Conservation (phyloP, 2,888 invertebrate species). For the Trachelus tabidus region DNA sequence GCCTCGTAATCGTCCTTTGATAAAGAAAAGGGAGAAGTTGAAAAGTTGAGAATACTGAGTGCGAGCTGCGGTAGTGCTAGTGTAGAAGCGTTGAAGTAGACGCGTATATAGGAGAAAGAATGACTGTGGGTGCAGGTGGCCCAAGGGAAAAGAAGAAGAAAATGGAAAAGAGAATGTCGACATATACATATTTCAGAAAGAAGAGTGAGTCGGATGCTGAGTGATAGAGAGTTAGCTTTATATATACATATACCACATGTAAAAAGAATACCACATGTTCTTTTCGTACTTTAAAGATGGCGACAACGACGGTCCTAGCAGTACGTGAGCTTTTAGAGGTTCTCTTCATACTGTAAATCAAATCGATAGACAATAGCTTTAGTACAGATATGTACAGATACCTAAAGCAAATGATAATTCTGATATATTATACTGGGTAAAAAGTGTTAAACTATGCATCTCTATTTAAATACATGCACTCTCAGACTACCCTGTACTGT, state of each 20-base stretch:
- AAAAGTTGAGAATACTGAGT: neutral
- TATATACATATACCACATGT: neutral
- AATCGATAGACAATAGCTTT: neutral
- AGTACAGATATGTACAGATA: neutral
- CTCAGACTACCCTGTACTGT: neutral
- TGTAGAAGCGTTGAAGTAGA: neutral
- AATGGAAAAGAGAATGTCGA: neutral
- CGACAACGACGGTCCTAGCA: neutral
- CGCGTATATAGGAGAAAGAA: neutral
- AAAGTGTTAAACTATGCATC: slow-evolving; percentile 35
- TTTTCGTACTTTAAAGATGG: neutral
- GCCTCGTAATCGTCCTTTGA: neutral
- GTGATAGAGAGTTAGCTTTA: too few relatives aligned
- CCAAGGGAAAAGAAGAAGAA: neutral
- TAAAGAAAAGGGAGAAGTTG: neutral
- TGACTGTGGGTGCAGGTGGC: neutral
- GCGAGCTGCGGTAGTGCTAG: neutral
- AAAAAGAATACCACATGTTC: neutral
- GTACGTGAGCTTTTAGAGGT: neutral
- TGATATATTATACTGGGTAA: slow-evolving; percentile 14
- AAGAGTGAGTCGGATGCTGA: too few relatives aligned
- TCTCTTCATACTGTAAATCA: neutral
- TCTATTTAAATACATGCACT: slow-evolving; percentile 38
- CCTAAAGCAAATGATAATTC: neutral
- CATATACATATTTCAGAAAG: neutral